Conservation (phyloP, 2,888 invertebrate species). For the Amblyteles armatorius region DNA sequence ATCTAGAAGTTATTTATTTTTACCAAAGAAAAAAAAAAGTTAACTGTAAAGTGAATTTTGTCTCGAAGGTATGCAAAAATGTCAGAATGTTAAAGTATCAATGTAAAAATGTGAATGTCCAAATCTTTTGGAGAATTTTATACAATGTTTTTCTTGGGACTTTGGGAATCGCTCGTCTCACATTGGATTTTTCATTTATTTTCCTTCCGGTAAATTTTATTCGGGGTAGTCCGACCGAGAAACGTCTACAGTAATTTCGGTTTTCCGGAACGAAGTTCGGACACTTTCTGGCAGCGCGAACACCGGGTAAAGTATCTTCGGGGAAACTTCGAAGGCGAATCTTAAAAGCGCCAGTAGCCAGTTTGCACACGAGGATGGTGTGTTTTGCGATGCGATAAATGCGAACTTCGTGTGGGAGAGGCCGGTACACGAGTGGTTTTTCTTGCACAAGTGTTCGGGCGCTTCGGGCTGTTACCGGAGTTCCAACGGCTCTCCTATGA, state of each 20-base stretch:
- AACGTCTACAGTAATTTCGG: background rate
- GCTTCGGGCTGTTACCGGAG: slow-evolving; percentile 22
- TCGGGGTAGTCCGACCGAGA: background rate
- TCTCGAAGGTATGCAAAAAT: background rate
- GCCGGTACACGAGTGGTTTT: slow-evolving; percentile 1
- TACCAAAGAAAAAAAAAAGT: background rate
- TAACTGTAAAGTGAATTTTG: slow-evolving; percentile 33
- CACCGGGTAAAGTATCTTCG: slow-evolving; percentile 12
- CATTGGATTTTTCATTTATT: slow-evolving; percentile 9
- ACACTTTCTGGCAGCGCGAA: background rate
- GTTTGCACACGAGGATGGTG: slow-evolving; percentile 12
- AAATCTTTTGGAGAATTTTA: background rate
- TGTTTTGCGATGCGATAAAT: slow-evolving; percentile 18
- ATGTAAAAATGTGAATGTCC: background rate
- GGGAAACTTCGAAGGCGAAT: slow-evolving; percentile 17
- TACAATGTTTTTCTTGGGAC: slow-evolving; percentile 6
- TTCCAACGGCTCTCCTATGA: background rate
- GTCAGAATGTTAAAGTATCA: background rate
- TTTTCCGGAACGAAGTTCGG: background rate
- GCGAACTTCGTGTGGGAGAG: slow-evolving; percentile 8
- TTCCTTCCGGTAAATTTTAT: slow-evolving; percentile 10
- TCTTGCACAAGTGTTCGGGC: slow-evolving; percentile 28
- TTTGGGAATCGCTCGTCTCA: slow-evolving; percentile 1
- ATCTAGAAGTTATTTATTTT: slow-evolving; percentile 17
- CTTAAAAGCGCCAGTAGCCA: slow-evolving; percentile 2